Base-by-base conservation (phyloP, 2,113 vertebrate genomes). In the Gracilinanus agilis region DNA sequence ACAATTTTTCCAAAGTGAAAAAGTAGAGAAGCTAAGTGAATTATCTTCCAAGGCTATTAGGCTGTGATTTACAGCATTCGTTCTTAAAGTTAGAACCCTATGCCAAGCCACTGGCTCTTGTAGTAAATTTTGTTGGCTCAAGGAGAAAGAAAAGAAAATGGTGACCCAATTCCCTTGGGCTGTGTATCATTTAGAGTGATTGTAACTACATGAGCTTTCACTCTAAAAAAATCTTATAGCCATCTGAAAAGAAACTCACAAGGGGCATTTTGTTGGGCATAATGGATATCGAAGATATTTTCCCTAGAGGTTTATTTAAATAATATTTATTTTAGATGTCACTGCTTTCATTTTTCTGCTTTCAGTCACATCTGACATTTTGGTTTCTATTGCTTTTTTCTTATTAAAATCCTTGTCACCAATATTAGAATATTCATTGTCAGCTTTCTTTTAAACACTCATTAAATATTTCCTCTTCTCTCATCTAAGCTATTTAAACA, bases 171-270 rank as follows among this genome's bases (percentile, higher is more conserved):
- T 90, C 90, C 89, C 83, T 92, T 90, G 53, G 61, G 54, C 67
- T 54, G 89, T 92, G 96, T 95, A 55, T 67, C 44, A 95, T 25
- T 89, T 44, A 92, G 44, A 93, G 49, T 92, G 54, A 90, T 75
- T 40, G 67, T 16, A 13, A 75, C 34, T 75, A n/a, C 34, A n/a
- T 75, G 34, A n/a, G 13, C 13, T 3, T 19, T 94, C 55, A 88
- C 44, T 90, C 94, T 83, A 44, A 94, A 24, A 93, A 67, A 53
- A 96, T 54, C 92, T 44, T 53, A 54, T 58, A 61, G 91, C 3
- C 9, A 54, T 93, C 88, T 90, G 19, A 67, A 92, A 95, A 95
- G 44, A 29, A 0, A 27, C 11, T 44, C 34, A 7, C 0, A 27
- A 53, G 94, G 54, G 24, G 40, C 55, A 88, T 55, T 55, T 90